Percentiles rank a stretch among this genome's conserved stretches.
Conservation (phyloP, 2,113 vertebrate species). For the Alethe castanea region DNA sequence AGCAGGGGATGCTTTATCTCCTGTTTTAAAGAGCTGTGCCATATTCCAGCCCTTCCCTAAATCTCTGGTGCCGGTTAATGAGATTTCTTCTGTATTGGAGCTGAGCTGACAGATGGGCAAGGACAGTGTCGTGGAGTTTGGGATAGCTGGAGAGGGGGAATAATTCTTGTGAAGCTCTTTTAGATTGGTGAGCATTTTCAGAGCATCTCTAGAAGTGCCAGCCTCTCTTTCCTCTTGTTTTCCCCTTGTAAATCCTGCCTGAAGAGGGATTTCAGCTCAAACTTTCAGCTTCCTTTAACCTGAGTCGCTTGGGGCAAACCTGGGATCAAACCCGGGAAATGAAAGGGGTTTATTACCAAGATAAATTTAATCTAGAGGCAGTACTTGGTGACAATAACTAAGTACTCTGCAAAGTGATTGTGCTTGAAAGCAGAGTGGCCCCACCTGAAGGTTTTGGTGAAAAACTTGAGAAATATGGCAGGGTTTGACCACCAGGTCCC, state of each 20-base stretch:
- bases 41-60: not conserved
- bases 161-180: not conserved
- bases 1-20: not conserved
- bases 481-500: not conserved
- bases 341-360: not conserved
- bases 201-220: not conserved
- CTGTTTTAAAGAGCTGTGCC: not conserved
- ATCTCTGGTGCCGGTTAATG: fast-evolving
- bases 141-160: not conserved
- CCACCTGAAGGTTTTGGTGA: not conserved
- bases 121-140: not conserved
- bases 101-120: not conserved
- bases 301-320: not conserved
- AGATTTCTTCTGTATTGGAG: not conserved
- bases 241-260: not conserved
- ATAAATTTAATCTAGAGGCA: not conserved
- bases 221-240: not conserved
- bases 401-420: not conserved
- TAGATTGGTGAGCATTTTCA: not conserved
- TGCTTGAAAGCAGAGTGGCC: not conserved
- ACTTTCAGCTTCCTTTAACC: not conserved
- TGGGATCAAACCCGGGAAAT: not conserved
- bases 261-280: not conserved
- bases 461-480: not conserved
- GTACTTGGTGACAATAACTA: not conserved